phyloP scores from a whole-genome alignment of 2,888 invertebrate species.

The Patella depressa region DNA sequence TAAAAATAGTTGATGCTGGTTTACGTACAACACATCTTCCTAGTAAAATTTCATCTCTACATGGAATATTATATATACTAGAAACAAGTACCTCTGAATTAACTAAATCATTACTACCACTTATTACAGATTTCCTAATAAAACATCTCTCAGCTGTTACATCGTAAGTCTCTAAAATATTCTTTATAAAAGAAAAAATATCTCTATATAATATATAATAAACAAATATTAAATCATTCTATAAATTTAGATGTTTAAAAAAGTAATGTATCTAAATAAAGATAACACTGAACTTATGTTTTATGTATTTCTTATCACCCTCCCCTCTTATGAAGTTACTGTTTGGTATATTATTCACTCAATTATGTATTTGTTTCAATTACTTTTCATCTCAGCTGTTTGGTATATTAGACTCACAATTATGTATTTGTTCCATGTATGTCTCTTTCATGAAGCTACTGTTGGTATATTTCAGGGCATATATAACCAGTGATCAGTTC shows the following conservation, averaged over 20 bases:
- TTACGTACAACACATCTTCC: slow-evolving; percentile 78
- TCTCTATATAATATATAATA: no score
- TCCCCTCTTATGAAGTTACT: not conserved
- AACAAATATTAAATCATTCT: no score
- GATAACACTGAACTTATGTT: no score
- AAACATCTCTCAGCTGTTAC: slow-evolving; percentile 66
- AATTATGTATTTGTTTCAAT: not conserved
- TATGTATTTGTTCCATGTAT: not conserved
- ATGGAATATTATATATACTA: slow-evolving; percentile 79
- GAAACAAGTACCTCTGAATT: slow-evolving; percentile 73
- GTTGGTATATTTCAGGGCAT: slow-evolving; percentile 49
- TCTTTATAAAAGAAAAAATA: not conserved
- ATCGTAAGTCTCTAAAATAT: slow-evolving; percentile 56
- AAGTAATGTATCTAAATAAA: no score
- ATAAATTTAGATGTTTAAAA: no score
- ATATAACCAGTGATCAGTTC: slow-evolving; percentile 76
- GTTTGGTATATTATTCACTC: not conserved
- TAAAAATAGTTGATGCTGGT: slow-evolving; percentile 76
- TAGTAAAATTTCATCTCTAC: slow-evolving; percentile 77
- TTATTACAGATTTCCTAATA: slow-evolving; percentile 70
- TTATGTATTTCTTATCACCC: no score
- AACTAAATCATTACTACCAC: slow-evolving; percentile 62
- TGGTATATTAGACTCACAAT: not conserved
- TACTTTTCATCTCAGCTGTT: not conserved
- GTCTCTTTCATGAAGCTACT: not conserved